phyloP scores from a whole-genome alignment of 2,113 vertebrate genomes.

The Dicrurus megarhynchus region DNA sequence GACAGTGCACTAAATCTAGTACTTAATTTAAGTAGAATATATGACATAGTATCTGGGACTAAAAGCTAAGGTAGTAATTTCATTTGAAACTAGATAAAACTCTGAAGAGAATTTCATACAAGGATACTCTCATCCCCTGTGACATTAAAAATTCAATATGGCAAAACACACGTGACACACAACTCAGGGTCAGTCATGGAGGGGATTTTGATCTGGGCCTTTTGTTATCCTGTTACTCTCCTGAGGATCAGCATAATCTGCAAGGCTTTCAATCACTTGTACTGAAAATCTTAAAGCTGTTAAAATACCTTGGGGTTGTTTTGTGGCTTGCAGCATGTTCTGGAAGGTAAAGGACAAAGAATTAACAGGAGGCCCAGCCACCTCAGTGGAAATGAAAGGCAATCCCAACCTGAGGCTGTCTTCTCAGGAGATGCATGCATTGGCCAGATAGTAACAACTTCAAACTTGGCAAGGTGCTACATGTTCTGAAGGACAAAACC shows the following conservation, averaged over 20 bases:
- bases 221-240: neutral
- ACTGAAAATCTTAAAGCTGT: neutral
- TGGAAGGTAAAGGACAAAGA: neutral
- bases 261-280: neutral
- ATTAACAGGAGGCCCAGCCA: neutral
- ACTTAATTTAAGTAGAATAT: neutral
- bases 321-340: neutral
- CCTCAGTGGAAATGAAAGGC: neutral
- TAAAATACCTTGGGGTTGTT: neutral
- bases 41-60: neutral
- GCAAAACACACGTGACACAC: neutral
- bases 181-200: neutral
- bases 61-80: neutral
- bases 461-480: neutral
- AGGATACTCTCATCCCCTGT: neutral
- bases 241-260: neutral
- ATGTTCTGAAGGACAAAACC: neutral
- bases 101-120: neutral
- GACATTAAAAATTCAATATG: neutral
- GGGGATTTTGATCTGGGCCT: neutral
- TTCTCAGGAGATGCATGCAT: neutral
- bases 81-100: neutral
- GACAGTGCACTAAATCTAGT: neutral
- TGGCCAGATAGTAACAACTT: neutral
- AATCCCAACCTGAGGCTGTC: neutral